Percentiles rank a stretch among this genome's conserved stretches.
phyloP scores from a whole-genome alignment of 2,888 invertebrate species.

The Cantharis rufa region DNA sequence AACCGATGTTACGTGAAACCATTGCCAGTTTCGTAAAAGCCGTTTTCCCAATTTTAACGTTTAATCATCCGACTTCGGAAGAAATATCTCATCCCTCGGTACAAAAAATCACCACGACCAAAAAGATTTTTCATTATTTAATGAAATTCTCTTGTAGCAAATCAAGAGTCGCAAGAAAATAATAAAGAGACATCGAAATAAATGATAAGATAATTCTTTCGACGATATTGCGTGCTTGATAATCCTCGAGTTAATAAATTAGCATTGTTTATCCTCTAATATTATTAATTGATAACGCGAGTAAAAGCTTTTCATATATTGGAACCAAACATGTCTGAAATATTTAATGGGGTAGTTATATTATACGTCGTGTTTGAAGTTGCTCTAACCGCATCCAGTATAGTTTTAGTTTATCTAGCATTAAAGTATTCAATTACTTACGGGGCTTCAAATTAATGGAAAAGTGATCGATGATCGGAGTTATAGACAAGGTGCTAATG shows the following conservation, averaged over 20 bases:
- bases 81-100: neutral
- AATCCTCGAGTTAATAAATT: neutral
- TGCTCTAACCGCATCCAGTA: neutral
- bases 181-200: neutral
- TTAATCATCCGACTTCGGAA: neutral
- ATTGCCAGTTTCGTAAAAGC: neutral
- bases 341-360: conserved; percentile 4
- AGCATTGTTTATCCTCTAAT: neutral
- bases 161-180: neutral
- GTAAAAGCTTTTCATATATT: neutral
- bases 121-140: neutral
- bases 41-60: neutral
- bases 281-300: neutral
- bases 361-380: neutral
- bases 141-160: neutral
- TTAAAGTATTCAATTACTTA: neutral
- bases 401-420: neutral
- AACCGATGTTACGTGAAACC: neutral
- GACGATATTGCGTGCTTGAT: neutral
- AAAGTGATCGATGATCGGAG: neutral
- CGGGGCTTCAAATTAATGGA: neutral
- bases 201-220: neutral
- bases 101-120: neutral
- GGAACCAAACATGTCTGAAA: neutral
- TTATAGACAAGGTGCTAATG: neutral